These are phyloP conservation scores for Cherax quadricarinatus DNA, from an alignment of 1,140 invertebrate genomes.

Conservation along the genomic window DNA sequence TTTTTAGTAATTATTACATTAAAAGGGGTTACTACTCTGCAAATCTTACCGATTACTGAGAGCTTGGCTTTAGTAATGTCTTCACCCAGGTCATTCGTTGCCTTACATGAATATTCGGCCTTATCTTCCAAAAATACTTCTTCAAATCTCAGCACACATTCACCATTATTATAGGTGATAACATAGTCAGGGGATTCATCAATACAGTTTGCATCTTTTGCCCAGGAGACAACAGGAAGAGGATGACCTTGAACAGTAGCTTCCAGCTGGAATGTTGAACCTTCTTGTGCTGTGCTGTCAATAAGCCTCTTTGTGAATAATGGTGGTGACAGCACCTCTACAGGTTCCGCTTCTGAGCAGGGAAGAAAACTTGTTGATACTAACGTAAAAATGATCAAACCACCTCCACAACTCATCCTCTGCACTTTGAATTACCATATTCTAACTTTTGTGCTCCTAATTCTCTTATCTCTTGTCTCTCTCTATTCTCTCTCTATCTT, in stretches of 20 bases:
- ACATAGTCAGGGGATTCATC: conserved; percentile 85
- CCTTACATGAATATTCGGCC: conserved; percentile 81
- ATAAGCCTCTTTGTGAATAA: conserved; percentile 82
- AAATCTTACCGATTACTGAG: conserved; percentile 77
- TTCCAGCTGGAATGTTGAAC: conserved; percentile 80
- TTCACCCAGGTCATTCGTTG: conserved; percentile 79
- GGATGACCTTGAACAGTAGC: conserved; percentile 84
- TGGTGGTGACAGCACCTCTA: conserved; percentile 83
- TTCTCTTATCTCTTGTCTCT: too few relatives aligned
- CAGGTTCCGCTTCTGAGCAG: conserved; percentile 81
- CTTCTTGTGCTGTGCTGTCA: conserved; percentile 82
- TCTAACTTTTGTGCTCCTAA: too few relatives aligned
- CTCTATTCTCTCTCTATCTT: too few relatives aligned
- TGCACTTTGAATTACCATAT: too few relatives aligned
- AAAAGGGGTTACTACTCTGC: too few relatives aligned
- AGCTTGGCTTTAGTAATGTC: conserved; percentile 78
- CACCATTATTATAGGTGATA: conserved; percentile 79
- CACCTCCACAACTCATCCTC: too few relatives aligned
- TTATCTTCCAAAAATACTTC: conserved; percentile 81
- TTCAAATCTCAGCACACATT: conserved; percentile 82
- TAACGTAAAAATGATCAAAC: neutral
- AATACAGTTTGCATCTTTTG: conserved; percentile 85
- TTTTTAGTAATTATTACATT: too few relatives aligned
- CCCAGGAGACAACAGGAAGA: conserved; percentile 88
- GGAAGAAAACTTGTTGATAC: conserved; percentile 1